Evolutionary conservation across 2,888 invertebrate species (phyloP).

Genomic region (Harpalus rufipes): DNA sequence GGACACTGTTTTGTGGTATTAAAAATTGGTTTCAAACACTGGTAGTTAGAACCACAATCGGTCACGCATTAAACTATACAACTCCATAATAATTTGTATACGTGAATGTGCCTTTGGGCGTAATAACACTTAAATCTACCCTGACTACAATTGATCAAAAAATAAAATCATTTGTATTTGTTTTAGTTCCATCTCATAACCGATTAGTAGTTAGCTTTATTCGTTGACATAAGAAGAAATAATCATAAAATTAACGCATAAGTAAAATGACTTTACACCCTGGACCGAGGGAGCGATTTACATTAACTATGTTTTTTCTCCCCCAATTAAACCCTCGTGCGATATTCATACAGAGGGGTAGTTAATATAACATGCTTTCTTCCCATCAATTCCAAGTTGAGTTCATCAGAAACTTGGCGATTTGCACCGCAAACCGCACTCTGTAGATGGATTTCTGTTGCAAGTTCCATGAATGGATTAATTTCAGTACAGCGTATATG

Average conservation of each 20-base stretch:
- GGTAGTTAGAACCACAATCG: no score
- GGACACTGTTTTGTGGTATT: no score
- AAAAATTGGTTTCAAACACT: no score
- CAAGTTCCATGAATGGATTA: conserved; percentile 46
- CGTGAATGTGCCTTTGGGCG: no score
- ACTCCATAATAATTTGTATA: no score
- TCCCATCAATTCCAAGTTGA: conserved; percentile 5
- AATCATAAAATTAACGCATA: conserved; percentile 47
- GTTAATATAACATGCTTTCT: conserved; percentile 13
- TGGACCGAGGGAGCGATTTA: conserved; percentile 50
- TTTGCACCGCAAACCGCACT: conserved; percentile 54
- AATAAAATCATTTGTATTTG: background rate
- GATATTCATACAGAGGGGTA: conserved; percentile 26
- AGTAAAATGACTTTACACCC: conserved; percentile 61
- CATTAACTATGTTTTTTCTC: conserved; percentile 37
- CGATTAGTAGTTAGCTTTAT: background rate
- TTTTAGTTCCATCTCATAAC: background rate
- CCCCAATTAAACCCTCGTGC: conserved; percentile 22
- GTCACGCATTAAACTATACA: no score
- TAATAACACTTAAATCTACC: no score
- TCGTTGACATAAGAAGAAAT: conserved; percentile 31
- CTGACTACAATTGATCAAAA: background rate
- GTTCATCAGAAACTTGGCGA: conserved; percentile 47
- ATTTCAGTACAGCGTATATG: conserved; percentile 32
- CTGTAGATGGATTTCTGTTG: conserved; percentile 26